Evolutionary conservation across 2,797 vertebrate species (phyloP).

Genomic region (Limosa lapponica): DNA sequence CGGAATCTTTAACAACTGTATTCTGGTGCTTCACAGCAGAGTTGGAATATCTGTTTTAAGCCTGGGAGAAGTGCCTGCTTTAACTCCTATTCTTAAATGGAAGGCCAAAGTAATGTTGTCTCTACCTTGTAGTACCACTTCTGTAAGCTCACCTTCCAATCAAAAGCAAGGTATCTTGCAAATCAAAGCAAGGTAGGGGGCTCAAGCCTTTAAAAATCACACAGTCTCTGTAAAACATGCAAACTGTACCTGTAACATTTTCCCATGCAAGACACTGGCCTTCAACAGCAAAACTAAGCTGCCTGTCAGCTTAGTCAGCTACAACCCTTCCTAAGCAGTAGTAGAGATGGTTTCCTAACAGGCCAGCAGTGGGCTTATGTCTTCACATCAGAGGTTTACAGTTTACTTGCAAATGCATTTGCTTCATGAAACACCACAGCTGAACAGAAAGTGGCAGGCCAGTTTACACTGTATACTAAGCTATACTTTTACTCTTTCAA

Average conservation of each 20-base stretch:
- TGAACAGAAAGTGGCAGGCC: neutral
- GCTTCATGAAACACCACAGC: neutral
- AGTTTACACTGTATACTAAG: neutral
- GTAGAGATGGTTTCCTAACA: neutral
- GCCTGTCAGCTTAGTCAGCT: neutral
- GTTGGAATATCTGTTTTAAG: neutral
- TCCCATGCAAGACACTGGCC: neutral
- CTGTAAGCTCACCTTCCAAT: neutral
- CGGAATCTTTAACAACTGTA: neutral
- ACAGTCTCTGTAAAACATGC: neutral
- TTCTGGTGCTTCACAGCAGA: neutral
- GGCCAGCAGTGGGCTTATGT: neutral
- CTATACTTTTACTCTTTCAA: neutral
- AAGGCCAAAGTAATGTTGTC: neutral
- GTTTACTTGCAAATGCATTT: neutral
- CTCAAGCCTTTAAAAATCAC: neutral
- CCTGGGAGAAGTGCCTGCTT: neutral
- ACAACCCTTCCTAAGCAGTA: neutral
- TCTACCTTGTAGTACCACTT: neutral
- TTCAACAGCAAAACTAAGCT: neutral
- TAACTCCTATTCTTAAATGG: neutral
- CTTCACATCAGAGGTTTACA: neutral
- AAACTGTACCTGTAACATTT: rapidly evolving
- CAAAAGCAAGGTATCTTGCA: neutral
- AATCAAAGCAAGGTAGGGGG: too few relatives aligned